Percentiles rank a stretch among this genome's conserved stretches.
Conservation (phyloP, 2,113 vertebrate species). For the Propithecus coquereli region DNA sequence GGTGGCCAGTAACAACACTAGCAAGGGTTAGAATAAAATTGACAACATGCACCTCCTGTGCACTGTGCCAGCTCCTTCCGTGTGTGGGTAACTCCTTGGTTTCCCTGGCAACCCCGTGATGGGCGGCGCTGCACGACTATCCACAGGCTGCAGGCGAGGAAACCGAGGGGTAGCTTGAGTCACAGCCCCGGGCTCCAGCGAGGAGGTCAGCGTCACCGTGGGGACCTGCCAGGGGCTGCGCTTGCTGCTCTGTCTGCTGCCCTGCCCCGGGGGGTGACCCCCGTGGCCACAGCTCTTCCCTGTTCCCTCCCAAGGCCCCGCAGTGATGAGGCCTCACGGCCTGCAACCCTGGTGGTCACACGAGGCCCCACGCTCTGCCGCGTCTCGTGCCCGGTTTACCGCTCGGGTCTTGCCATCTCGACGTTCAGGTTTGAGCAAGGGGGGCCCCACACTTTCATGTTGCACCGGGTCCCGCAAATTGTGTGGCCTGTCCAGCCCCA, state of each 20-base stretch:
- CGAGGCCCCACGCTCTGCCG: not conserved
- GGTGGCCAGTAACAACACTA: not conserved
- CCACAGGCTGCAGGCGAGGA: not conserved
- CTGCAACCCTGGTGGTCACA: fast-evolving
- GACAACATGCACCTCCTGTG: fast-evolving
- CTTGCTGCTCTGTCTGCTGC: not conserved
- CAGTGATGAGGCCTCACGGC: not conserved
- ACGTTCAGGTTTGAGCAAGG: not conserved
- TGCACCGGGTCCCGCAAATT: not conserved
- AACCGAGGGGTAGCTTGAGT: not conserved
- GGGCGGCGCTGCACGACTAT: not conserved
- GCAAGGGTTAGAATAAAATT: not conserved
- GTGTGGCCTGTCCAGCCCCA: too few species aligned
- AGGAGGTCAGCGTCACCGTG: not conserved
- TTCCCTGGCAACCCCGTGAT: not conserved
- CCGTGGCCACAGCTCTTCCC: not conserved
- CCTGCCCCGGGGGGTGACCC: fast-evolving
- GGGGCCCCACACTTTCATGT: not conserved
- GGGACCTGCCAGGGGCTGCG: not conserved
- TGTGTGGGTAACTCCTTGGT: fast-evolving
- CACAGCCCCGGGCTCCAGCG: not conserved
- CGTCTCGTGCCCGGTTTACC: not conserved
- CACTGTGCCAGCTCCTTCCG: not conserved
- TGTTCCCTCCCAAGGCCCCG: not conserved
- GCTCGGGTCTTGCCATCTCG: not conserved